phyloP scores from a whole-genome alignment of 2,797 vertebrate species.

The Lateolabrax maculatus region DNA sequence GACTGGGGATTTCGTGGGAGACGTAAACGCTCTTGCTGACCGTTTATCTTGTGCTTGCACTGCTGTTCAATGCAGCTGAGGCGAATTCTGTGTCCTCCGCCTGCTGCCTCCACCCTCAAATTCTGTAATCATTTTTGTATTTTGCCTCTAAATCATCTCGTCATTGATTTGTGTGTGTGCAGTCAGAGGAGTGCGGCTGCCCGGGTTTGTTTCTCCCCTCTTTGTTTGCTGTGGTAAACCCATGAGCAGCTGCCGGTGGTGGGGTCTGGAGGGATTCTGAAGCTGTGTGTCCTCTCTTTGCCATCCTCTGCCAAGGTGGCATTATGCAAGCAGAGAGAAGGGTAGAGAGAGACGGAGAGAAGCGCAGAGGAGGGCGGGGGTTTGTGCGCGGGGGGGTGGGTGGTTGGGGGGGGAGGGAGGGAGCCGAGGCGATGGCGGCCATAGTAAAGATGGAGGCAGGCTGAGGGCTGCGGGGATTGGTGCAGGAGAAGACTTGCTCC shows the following conservation, averaged over 20 bases:
- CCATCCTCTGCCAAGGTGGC: slow-evolving; percentile 90
- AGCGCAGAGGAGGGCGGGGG: slow-evolving; percentile 32
- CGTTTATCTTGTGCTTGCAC: slow-evolving; percentile 23
- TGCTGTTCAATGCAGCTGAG: slow-evolving; percentile 38
- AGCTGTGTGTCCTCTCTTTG: slow-evolving; percentile 83
- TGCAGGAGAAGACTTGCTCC: slow-evolving; percentile 87
- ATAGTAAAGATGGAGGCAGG: slow-evolving; percentile 77
- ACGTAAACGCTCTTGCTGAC: slow-evolving; percentile 26
- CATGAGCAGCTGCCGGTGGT: slow-evolving; percentile 91
- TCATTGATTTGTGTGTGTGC: slow-evolving; percentile 62
- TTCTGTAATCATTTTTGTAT: slow-evolving; percentile 60
- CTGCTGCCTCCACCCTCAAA: slow-evolving; percentile 13
- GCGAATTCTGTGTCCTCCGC: slow-evolving; percentile 40
- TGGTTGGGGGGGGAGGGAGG: slow-evolving; percentile 17
- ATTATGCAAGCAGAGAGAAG: slow-evolving; percentile 84
- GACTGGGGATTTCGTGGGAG: slow-evolving; percentile 25
- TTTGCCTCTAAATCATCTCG: slow-evolving; percentile 63
- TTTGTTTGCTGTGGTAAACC: slow-evolving; percentile 88
- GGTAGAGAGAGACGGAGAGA: slow-evolving; percentile 60
- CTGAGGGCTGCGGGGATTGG: slow-evolving; percentile 71
- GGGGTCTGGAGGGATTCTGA: slow-evolving; percentile 90
- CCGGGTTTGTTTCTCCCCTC: slow-evolving; percentile 78
- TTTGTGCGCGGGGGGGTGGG: neutral
- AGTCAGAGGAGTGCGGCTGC: slow-evolving; percentile 66
- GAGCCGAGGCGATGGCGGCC: slow-evolving; percentile 67